These are phyloP conservation scores for Ctenomys sociabilis DNA, from an alignment of 2,113 vertebrate species.

Conservation along the genomic window DNA sequence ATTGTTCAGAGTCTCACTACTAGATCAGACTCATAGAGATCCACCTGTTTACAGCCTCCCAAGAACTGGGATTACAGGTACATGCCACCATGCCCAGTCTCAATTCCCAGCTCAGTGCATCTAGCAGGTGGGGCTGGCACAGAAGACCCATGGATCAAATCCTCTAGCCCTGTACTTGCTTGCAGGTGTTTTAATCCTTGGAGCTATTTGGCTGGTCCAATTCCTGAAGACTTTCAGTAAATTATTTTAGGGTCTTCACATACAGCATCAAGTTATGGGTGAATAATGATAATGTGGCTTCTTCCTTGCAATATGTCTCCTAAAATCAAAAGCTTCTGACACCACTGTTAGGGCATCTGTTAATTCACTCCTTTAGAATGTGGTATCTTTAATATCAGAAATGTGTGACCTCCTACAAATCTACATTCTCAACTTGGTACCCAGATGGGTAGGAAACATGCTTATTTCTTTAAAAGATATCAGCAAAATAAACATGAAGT, in stretches of 20 bases:
- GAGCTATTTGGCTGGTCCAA: no score
- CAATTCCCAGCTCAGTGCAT: no score
- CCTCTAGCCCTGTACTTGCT: no score
- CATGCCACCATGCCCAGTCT: no score
- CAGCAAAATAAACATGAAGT: not conserved
- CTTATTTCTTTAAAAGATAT: conserved; percentile 8
- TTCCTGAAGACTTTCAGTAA: no score
- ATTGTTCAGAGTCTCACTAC: no score
- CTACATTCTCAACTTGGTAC: not conserved
- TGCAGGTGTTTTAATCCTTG: no score
- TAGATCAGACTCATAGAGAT: no score
- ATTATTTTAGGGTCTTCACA: not conserved
- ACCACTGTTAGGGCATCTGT: not conserved
- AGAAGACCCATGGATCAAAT: no score
- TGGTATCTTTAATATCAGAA: not conserved
- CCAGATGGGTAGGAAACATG: not conserved
- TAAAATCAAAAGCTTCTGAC: not conserved
- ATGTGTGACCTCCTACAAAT: not conserved
- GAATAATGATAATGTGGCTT: not conserved
- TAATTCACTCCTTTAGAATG: not conserved
- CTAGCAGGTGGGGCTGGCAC: no score
- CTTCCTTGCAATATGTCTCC: not conserved
- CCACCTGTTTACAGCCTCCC: no score
- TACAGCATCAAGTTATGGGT: not conserved
- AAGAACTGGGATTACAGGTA: no score